Percentiles rank a stretch among this genome's conserved stretches.
Evolutionary conservation across 2,113 vertebrate species (phyloP).

Genomic region (Meriones unguiculatus): DNA sequence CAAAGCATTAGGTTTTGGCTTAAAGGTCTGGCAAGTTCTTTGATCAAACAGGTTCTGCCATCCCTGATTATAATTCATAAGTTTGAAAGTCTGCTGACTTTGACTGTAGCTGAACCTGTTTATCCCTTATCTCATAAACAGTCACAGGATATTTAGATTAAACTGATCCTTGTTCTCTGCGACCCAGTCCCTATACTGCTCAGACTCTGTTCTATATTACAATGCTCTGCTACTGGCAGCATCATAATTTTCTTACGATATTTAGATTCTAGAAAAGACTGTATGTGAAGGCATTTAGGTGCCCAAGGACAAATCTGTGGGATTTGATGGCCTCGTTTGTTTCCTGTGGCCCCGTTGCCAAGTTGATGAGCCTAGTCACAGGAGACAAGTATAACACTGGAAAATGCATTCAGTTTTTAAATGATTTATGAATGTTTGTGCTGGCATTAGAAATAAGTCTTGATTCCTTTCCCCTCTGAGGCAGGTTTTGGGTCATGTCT

Average conservation of each 20-base stretch:
- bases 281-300: background rate
- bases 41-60: conserved; percentile 48
- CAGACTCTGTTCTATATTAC: background rate
- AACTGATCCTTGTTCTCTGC: background rate
- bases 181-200: background rate
- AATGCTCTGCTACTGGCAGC: background rate
- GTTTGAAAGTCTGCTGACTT: conserved; percentile 39
- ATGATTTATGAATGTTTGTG: background rate
- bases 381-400: background rate
- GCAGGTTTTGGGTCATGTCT: background rate
- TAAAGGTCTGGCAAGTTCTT: conserved; percentile 47
- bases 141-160: background rate
- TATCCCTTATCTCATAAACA: conserved; percentile 32
- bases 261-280: conserved; percentile 11
- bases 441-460: background rate
- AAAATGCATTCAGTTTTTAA: background rate
- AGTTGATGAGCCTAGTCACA: background rate
- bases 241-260: background rate
- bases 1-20: conserved; percentile 5
- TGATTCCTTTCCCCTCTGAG: background rate
- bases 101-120: conserved; percentile 59
- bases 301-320: background rate
- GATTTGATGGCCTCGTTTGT: background rate
- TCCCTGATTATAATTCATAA: conserved; percentile 36
- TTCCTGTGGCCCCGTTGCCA: background rate